Conservation (phyloP, 2,888 invertebrate species). For the Apodemia zela region DNA sequence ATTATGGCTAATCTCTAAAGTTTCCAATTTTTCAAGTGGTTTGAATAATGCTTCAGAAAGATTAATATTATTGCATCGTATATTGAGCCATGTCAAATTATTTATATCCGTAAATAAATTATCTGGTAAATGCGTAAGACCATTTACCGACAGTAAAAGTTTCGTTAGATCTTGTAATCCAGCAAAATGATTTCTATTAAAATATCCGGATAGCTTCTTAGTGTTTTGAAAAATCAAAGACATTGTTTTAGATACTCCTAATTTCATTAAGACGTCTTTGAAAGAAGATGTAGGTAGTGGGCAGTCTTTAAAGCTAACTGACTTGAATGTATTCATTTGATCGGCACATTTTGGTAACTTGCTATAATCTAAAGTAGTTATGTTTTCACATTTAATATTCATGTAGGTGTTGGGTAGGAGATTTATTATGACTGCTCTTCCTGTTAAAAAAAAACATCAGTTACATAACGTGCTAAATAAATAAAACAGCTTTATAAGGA, state of each 20-base stretch:
- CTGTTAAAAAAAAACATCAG: slow-evolving; percentile 40
- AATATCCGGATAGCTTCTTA: slow-evolving; percentile 74
- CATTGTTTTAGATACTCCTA: slow-evolving; percentile 73
- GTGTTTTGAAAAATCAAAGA: slow-evolving; percentile 77
- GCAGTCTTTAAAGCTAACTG: slow-evolving; percentile 76
- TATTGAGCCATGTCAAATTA: slow-evolving; percentile 83
- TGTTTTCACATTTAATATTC: slow-evolving; percentile 66
- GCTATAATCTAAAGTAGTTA: slow-evolving; percentile 59
- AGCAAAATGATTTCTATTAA: slow-evolving; percentile 79
- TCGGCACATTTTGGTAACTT: slow-evolving; percentile 73
- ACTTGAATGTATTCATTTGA: slow-evolving; percentile 58
- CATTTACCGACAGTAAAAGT: slow-evolving; percentile 81
- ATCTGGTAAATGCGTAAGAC: slow-evolving; percentile 80
- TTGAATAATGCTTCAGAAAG: slow-evolving; percentile 79
- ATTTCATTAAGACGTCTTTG: slow-evolving; percentile 62
- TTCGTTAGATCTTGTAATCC: slow-evolving; percentile 77
- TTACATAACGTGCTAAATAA: neutral
- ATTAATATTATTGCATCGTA: slow-evolving; percentile 81
- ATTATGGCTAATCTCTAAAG: slow-evolving; percentile 85
- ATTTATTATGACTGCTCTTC: slow-evolving; percentile 61
- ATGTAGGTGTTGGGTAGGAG: slow-evolving; percentile 65
- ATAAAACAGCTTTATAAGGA: too few relatives aligned
- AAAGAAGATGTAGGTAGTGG: slow-evolving; percentile 76
- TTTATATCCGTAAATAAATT: slow-evolving; percentile 82
- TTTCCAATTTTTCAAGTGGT: slow-evolving; percentile 76